Evolutionary conservation across 2,888 invertebrate genomes (phyloP).

Genomic region (Cremastinae sp.): DNA sequence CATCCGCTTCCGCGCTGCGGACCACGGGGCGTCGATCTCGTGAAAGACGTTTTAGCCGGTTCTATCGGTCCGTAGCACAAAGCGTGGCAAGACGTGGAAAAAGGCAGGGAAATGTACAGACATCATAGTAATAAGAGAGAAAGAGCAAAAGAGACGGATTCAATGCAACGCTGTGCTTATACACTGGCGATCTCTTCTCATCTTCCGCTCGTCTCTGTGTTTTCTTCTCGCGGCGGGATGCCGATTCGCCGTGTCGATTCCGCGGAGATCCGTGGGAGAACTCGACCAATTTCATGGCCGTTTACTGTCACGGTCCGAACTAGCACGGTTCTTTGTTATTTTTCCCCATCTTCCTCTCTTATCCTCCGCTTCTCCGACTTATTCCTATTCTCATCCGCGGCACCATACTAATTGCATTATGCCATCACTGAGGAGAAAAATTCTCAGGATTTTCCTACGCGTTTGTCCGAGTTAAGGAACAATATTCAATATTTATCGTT

Average conservation of each 20-base stretch:
- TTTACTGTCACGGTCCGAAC: conserved; percentile 73
- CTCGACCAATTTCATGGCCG: conserved; percentile 74
- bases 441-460: conserved; percentile 14
- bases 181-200: conserved; percentile 1
- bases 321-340: conserved; percentile 63
- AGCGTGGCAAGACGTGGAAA: conserved; percentile 21
- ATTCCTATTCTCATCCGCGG: too few relatives aligned
- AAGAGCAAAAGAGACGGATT: conserved; percentile 1
- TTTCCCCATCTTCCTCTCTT: conserved; percentile 64
- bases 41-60: conserved; percentile 50
- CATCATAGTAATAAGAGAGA: conserved; percentile 14
- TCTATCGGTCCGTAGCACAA: conserved; percentile 46
- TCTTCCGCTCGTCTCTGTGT: conserved; percentile 15
- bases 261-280: conserved; percentile 71
- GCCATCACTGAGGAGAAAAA: conserved; percentile 39
- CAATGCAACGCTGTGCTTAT: conserved; percentile 6
- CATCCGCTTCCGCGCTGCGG: conserved; percentile 59
- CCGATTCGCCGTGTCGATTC: conserved; percentile 57
- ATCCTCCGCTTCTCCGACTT: conserved; percentile 18
- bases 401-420: conserved; percentile 73
- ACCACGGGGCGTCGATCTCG: conserved; percentile 38
- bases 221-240: conserved; percentile 25
- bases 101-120: too few relatives aligned
- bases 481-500: conserved; percentile 2
- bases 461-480: conserved; percentile 7